Percentiles rank a stretch among this genome's conserved stretches.
Conservation (phyloP, 2,797 vertebrate species). For the Threskiornis aethiopicus region DNA sequence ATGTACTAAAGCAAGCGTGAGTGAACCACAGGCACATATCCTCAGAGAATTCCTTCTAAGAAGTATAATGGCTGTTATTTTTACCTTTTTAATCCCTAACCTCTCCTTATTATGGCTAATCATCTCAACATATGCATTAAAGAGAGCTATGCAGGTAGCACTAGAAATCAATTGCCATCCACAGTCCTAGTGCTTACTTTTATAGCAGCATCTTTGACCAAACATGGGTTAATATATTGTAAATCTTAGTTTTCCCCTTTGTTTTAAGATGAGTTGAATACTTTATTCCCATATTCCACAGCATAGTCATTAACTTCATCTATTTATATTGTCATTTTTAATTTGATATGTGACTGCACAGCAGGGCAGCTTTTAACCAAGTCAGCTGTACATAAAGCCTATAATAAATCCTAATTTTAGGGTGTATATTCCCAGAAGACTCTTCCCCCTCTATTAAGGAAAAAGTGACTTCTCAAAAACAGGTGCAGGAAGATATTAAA, state of each 20-base stretch:
- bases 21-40: background rate
- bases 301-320: background rate
- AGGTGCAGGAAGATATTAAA: background rate
- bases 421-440: background rate
- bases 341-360: slow-evolving; percentile 21
- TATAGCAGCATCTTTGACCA: background rate
- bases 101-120: slow-evolving; percentile 28
- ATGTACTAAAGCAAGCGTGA: background rate
- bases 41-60: slow-evolving; percentile 28
- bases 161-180: background rate
- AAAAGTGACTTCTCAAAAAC: background rate
- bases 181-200: background rate
- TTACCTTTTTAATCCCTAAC: slow-evolving; percentile 47
- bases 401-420: slow-evolving; percentile 18
- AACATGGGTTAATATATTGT: background rate
- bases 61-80: slow-evolving; percentile 44
- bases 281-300: background rate
- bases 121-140: background rate
- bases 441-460: background rate
- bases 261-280: background rate
- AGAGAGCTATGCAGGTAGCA: background rate
- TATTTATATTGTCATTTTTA: slow-evolving; percentile 20
- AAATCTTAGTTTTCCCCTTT: background rate
- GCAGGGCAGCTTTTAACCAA: slow-evolving; percentile 14
- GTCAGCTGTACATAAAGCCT: slow-evolving; percentile 1